Percentiles rank a stretch among this genome's conserved stretches.
These are phyloP conservation scores for Columba guinea DNA, from an alignment of 2,797 vertebrate genomes.

Conservation along the genomic window DNA sequence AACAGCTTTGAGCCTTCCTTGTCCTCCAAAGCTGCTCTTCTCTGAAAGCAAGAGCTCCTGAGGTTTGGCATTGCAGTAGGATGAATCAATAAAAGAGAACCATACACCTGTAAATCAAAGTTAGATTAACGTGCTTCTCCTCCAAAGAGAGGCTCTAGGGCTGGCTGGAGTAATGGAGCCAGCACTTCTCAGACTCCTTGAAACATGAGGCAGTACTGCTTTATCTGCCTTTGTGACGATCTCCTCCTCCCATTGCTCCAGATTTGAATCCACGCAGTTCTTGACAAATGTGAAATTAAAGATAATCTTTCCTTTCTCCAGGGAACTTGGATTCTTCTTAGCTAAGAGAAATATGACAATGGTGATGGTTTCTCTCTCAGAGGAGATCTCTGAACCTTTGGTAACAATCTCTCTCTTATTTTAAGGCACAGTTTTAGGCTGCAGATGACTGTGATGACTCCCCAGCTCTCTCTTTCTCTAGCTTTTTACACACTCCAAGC, in stretches of 20 bases:
- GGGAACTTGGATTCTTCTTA: neutral
- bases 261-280: neutral
- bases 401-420: neutral
- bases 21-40: neutral
- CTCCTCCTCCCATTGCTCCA: neutral
- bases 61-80: neutral
- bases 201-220: neutral
- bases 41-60: neutral
- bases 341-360: neutral
- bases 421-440: neutral
- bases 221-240: neutral
- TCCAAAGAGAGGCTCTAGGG: neutral
- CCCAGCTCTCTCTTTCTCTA: neutral
- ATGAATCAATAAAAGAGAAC: neutral
- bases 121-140: neutral
- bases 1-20: neutral
- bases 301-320: neutral
- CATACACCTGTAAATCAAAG: neutral
- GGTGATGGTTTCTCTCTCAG: neutral
- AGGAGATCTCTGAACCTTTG: neutral
- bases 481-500: neutral
- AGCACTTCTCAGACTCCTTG: neutral
- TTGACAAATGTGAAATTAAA: neutral
- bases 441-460: neutral
- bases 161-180: neutral